Evolutionary conservation across 2,888 invertebrate species (phyloP).

Genomic region (Ecdyonurus torrentis): DNA sequence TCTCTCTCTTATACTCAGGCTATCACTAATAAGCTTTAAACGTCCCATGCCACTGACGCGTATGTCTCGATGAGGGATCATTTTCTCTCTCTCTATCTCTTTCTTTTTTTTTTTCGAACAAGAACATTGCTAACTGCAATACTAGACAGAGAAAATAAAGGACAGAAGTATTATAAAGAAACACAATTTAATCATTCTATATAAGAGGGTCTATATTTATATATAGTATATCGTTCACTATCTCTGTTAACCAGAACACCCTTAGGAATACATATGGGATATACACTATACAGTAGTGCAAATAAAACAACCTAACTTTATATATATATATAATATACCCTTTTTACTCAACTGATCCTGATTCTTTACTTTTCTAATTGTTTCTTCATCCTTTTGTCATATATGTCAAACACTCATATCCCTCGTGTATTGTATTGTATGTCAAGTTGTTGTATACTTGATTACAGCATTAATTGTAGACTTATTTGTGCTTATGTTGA

Average conservation of each 20-base stretch:
- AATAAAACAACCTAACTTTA: not conserved
- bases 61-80: not conserved
- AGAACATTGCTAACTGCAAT: not conserved
- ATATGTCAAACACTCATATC: not conserved
- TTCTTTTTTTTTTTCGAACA: not conserved
- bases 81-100: not conserved
- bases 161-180: no score
- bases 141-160: not conserved
- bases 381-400: not conserved
- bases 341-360: no score
- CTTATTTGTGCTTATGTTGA: no score
- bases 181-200: not conserved
- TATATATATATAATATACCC: no score
- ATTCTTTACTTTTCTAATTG: not conserved
- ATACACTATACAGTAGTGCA: not conserved
- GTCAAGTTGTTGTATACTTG: not conserved
- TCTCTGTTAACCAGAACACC: not conserved
- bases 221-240: not conserved
- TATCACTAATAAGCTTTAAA: not conserved
- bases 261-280: not conserved
- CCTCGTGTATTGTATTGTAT: not conserved
- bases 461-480: no score
- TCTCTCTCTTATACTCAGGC: no score
- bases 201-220: not conserved
- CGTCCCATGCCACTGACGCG: not conserved